Base-by-base conservation (phyloP, 2,113 vertebrate species). In the Trogon surrucura region DNA sequence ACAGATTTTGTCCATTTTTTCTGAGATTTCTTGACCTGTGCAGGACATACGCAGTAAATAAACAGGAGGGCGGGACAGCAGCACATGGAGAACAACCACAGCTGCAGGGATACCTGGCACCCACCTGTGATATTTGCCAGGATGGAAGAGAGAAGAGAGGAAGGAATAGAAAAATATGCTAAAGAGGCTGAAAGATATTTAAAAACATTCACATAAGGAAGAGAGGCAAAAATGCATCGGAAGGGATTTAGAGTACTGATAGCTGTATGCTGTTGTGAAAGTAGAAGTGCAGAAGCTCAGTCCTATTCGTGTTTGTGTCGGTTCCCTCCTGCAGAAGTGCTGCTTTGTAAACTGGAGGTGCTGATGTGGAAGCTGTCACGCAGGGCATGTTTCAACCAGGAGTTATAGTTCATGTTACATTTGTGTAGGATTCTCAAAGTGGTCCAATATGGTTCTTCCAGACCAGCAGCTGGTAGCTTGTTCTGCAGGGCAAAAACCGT, bases 401-500 rank as follows among this genome's bases (percentile, higher is more conserved):
- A 16, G 44, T n/a, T 75, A 10, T 32, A 56, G 19, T 71, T 87
- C 78, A 18, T 23, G 16, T 41, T 67, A n/a, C 32, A 20, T 38
- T 71, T 60, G 60, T 18, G 22, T 29, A 38, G 54, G 60, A 50
- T 44, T 54, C 65, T 80, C 6, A 32, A 23, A 60, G 17, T 18
- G 21, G 36, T 77, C 69, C 77, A 48, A 0, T 7, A 0, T 11
- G 23, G 6, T 22, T 74, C 32, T 23, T 45, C 0, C 3, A 48
- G 70, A 60, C 51, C 77, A 81, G 80, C 58, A 56, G 61, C 27
- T 41, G 69, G 13, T 13, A 2, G 45, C 41, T 80, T 27, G 11
- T 29, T 83, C 75, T 88, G 66, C 36, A 16, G 50, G 75, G 67
- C 64, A 67, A 60, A 34, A 58, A 3, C 22, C 44, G 56, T 38